Evolutionary conservation across 2,113 vertebrate genomes (phyloP).

Genomic region (Chionis minor): DNA sequence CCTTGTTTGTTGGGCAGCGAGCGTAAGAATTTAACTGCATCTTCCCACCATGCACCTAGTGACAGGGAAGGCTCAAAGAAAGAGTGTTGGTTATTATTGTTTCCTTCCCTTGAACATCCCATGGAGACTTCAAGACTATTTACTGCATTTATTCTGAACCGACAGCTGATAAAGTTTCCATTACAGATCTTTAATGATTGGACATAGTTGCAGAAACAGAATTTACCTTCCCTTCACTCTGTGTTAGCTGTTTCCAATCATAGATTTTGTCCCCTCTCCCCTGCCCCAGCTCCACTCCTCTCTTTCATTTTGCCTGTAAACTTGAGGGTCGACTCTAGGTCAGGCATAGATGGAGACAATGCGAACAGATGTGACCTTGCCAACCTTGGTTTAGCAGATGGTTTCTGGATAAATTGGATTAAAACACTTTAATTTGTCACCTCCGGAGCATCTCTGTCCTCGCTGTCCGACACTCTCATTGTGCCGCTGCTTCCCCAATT

Average conservation of each 20-base stretch:
- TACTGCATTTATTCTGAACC: not conserved
- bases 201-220: not conserved
- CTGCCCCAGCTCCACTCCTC: not conserved
- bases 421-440: slow-evolving; percentile 48
- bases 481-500: not conserved
- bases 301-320: slow-evolving; percentile 1
- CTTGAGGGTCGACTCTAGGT: not conserved
- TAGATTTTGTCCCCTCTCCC: not conserved
- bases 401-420: slow-evolving; percentile 44
- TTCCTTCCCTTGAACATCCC: not conserved
- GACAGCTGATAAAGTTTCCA: not conserved
- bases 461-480: not conserved
- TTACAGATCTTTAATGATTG: not conserved
- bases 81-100: not conserved
- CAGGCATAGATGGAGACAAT: not conserved
- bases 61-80: not conserved
- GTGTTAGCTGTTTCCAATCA: not conserved
- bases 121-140: slow-evolving; percentile 23
- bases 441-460: not conserved
- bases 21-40: not conserved
- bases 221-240: not conserved
- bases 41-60: not conserved
- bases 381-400: not conserved
- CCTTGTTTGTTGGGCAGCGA: not conserved
- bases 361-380: not conserved